phyloP scores from a whole-genome alignment of 2,797 vertebrate genomes.

The Miichthys miiuy region DNA sequence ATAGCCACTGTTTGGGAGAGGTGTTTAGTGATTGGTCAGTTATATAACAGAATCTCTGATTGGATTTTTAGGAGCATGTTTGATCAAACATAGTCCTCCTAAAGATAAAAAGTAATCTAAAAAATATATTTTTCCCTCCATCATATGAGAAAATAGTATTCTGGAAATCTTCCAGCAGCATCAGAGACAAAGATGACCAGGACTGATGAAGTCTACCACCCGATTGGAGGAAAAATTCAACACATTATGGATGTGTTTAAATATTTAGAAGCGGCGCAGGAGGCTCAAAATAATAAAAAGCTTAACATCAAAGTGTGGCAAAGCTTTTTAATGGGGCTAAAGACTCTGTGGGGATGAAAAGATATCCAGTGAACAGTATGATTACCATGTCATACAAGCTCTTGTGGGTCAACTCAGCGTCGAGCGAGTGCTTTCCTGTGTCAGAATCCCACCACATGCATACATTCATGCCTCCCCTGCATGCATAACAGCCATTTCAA shows the following conservation, averaged over 20 bases:
- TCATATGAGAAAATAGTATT: neutral
- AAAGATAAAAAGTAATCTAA: too few relatives aligned
- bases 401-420: conserved; percentile 27
- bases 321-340: conserved; percentile 41
- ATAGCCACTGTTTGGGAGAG: neutral
- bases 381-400: conserved; percentile 63
- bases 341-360: conserved; percentile 32
- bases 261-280: conserved; percentile 18
- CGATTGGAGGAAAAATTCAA: conserved; percentile 11
- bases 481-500: conserved; percentile 43
- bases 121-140: neutral
- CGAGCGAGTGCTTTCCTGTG: conserved; percentile 26
- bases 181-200: neutral
- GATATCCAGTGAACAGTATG: conserved; percentile 27
- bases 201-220: conserved; percentile 5
- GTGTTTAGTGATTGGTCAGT: neutral
- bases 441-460: conserved; percentile 54
- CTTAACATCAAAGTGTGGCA: conserved; percentile 29
- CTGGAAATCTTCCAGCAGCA: neutral
- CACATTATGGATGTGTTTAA: conserved; percentile 33
- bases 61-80: neutral
- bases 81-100: neutral
- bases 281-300: conserved; percentile 3
- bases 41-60: neutral
- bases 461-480: conserved; percentile 53